Base-by-base conservation (phyloP, 2,797 vertebrate genomes). In the Sebastes steindachneri region DNA sequence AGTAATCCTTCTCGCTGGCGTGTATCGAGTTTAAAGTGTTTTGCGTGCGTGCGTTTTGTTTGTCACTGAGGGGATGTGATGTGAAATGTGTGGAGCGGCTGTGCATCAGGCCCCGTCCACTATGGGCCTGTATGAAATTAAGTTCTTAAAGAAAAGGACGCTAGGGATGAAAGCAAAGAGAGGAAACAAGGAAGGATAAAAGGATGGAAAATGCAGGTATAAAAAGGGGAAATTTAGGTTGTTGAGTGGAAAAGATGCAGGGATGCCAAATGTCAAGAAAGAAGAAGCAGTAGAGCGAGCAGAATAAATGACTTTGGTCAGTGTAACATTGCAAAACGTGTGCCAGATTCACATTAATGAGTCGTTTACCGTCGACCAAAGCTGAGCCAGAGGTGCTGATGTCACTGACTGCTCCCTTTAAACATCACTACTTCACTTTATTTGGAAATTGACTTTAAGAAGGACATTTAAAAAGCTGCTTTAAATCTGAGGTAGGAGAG, bases 31-130 rank as follows among this genome's bases (percentile, higher is more conserved):
- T 84, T 58, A 68, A 88, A 83, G 83, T 72, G 72, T 78, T 77
- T 69, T 28, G 51, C 70, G 12, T 29, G 57, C 3, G 2, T 58
- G 55, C 37, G 15, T 87, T 89, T 48, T 87, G 81, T 90, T 91
- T 87, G 79, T 88, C 76, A 70, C 60, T 31, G 66, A 72, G 51
- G 51, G 9, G 53, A 53, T 72, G 60, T 58, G 68, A 65, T 45
- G 66, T n/a, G 80, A 72, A 88, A 89, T 76, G 67, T 79, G 69
- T 66, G 0, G 64, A 85, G 84, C 89, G 86, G 86, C 90, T 93
- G 90, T 60, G 23, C 60, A 4, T 79, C n/a, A 9, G 78, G 78
- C 72, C 73, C 69, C 69, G 12, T 83, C 45, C 66, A 58, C 19
- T 15, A 1, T 17, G 57, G 19, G 41, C 54, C 29, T 29, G 1